Conservation (phyloP, 2,113 vertebrate species). For the Edolisoma coerulescens region DNA sequence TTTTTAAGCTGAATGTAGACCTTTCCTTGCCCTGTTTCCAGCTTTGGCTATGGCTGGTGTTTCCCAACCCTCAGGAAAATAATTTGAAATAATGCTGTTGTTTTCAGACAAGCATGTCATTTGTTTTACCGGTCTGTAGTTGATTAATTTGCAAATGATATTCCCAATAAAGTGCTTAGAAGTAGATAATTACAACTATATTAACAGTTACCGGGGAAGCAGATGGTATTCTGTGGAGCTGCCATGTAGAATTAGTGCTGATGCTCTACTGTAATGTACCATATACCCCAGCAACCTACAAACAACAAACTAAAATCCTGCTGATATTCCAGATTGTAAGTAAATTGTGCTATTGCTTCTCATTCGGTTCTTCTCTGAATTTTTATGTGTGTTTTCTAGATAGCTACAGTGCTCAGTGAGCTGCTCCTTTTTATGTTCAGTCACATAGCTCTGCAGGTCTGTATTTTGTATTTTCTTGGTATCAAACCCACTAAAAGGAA, state of each 20-base stretch:
- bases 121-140: slow-evolving; percentile 86
- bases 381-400: slow-evolving; percentile 72
- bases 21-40: not conserved
- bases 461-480: slow-evolving; percentile 50
- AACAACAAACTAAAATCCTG: slow-evolving; percentile 76
- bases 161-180: slow-evolving; percentile 97
- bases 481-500: slow-evolving; percentile 21
- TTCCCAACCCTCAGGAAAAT: slow-evolving; percentile 68
- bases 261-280: slow-evolving; percentile 87
- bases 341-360: slow-evolving; percentile 76
- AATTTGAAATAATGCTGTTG: slow-evolving; percentile 72
- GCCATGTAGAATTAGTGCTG: slow-evolving; percentile 98
- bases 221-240: slow-evolving; percentile 95
- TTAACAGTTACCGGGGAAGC: slow-evolving; percentile 96
- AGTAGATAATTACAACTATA: slow-evolving; percentile 99
- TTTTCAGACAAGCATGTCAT: slow-evolving; percentile 80
- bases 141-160: slow-evolving; percentile 97
- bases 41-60: slow-evolving; percentile 28
- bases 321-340: slow-evolving; percentile 82
- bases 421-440: slow-evolving; percentile 63
- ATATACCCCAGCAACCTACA: slow-evolving; percentile 78
- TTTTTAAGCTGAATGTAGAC: not conserved
- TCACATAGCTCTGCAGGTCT: slow-evolving; percentile 32
- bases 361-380: slow-evolving; percentile 65
- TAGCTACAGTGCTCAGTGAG: slow-evolving; percentile 66